A percentile compares a stretch with the other conserved stretches of the same genome.
These are phyloP conservation scores for Aphelocoma coerulescens DNA, from an alignment of 2,113 vertebrate species.

Conservation along the genomic window DNA sequence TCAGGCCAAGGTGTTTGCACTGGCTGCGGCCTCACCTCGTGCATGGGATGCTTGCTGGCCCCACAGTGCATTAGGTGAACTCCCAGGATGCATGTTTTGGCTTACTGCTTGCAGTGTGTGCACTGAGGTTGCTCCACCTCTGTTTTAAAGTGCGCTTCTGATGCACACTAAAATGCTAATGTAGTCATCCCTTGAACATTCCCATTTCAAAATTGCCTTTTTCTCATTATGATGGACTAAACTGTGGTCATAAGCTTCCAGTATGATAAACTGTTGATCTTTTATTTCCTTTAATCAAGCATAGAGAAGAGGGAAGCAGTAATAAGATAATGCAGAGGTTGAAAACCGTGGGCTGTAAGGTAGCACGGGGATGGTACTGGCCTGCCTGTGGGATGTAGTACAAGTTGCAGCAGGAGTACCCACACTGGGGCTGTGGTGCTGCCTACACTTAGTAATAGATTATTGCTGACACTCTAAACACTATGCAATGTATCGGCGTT, in stretches of 20 bases:
- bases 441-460: neutral
- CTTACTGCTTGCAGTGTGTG: neutral
- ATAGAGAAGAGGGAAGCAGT: neutral
- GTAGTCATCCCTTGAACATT: neutral
- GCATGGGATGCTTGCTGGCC: neutral
- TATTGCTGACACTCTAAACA: neutral
- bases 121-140: neutral
- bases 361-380: accelerated
- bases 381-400: accelerated
- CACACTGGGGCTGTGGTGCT: accelerated
- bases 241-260: neutral
- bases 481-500: accelerated
- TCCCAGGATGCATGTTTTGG: neutral
- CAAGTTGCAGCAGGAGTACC: neutral
- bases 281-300: neutral
- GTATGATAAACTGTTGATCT: neutral
- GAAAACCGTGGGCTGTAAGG: neutral
- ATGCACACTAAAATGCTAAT: neutral
- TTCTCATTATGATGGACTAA: neutral
- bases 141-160: neutral
- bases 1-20: accelerated
- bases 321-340: neutral
- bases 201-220: neutral
- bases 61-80: accelerated
- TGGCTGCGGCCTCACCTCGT: accelerated